Conservation (phyloP, 2,888 invertebrate species). For the Linnaemya vulpina region DNA sequence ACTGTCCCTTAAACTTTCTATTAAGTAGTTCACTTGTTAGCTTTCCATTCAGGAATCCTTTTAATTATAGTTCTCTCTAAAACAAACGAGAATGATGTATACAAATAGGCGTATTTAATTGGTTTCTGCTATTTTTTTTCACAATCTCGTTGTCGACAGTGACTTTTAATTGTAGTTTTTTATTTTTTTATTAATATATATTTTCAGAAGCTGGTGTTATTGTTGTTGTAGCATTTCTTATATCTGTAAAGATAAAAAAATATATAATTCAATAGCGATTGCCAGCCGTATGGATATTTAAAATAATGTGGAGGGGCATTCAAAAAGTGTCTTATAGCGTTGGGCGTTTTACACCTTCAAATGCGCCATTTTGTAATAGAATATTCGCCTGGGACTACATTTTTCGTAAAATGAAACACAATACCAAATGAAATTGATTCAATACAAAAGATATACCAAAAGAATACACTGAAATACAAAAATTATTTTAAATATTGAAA, state of each 20-base stretch:
- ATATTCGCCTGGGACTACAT: too few relatives aligned
- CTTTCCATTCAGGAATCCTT: background rate
- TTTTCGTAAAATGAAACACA: too few relatives aligned
- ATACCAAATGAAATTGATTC: too few relatives aligned
- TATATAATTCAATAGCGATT: background rate
- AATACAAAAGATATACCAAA: too few relatives aligned
- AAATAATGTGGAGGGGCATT: too few relatives aligned
- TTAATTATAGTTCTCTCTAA: background rate
- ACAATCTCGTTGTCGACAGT: background rate
- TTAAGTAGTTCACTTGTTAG: too few relatives aligned
- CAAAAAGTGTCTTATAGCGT: too few relatives aligned
- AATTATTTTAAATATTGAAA: too few relatives aligned
- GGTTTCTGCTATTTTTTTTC: background rate
- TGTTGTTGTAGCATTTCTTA: background rate
- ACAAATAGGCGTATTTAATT: background rate
- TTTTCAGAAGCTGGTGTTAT: background rate
- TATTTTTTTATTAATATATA: background rate
- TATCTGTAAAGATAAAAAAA: slow-evolving; percentile 1
- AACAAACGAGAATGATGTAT: background rate
- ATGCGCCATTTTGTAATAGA: too few relatives aligned
- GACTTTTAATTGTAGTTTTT: background rate
- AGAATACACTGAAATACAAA: too few relatives aligned
- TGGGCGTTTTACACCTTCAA: too few relatives aligned
- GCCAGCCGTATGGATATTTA: too few relatives aligned
- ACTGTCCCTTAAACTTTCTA: background rate